Base-by-base conservation (phyloP, 2,888 invertebrate species). In the Rhagonycha lutea region DNA sequence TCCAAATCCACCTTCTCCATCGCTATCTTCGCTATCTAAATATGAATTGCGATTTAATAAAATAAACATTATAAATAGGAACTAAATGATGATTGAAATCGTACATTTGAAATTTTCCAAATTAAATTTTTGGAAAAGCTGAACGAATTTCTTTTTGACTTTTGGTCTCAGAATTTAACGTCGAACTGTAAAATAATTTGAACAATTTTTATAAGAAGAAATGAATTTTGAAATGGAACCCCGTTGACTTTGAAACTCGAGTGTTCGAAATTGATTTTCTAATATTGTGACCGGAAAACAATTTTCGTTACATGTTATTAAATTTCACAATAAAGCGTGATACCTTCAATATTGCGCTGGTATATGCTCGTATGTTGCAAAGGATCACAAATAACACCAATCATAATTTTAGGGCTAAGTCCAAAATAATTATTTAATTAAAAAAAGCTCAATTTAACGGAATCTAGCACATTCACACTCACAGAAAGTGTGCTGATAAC, bases 1-100 rank as follows among this genome's bases (percentile, higher is more conserved):
- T 14, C 98, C 98, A 81, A 97, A 89, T 12, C 98, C 97, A 68
- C 97, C 96, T 86, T 98, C 98, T 75, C 95, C 95, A 85, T 97
- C 96, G 84, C 96, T 96, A 86, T 96, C 96, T 86, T 96, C 96
- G 85, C 96, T 96, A 83, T 96, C 96, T 96, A 88, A 28, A 86
- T 86, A 68, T 74, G 78, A 72, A 60, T 61, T 60, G 68, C 24
- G 70, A 14, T 23, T 68, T 62, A 71, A 62, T 70, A 69, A 12
- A 26, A 26, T 26, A 26, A 26, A 26, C 26, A 26, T 7, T 26
- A 3, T 67, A 68, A 72, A 69, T 11, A 70, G n/a, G 12, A 78
- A 60, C 18, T 32, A 28, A 71, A 77, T 18, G 18, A 18, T 18
- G 2, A 28, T 28, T 28, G 28, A 28, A 8, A 28, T 1, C 8